Base-by-base conservation (phyloP, 1,140 invertebrate species). In the Lasioglossum albipes region DNA sequence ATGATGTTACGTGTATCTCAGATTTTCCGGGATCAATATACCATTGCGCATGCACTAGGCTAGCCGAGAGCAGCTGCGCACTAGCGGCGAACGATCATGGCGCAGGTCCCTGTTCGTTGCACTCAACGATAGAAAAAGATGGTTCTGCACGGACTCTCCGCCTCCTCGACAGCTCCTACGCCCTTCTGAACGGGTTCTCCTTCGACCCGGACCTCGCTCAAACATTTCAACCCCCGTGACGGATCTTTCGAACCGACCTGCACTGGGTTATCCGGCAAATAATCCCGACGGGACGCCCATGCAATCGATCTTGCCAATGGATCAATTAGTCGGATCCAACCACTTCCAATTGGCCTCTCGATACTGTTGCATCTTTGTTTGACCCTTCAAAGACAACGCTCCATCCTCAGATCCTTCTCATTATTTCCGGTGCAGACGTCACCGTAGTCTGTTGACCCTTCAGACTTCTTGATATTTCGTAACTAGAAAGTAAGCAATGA, bases 11-110 rank as follows among this genome's bases (percentile, higher is more conserved):
- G 84, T 76, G 73, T 66, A 82, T 88, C 84, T 84, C 75, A 54
- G 71, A 87, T 81, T 78, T 22, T 72, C 76, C 83, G 86, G 84
- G 90, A 92, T 92, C 91, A 89, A 92, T 92, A 91, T 81, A 84
- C 81, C 75, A 92, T 87, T 92, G 90, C 90, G 91, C 91, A 85
- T 91, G 90, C 89, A 87, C 89, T 86, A 79, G 79, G 75, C 77
- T 84, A 83, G 20, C 27, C 20, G 52, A 13, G 27, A 41, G 61
- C 77, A 54, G 41, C 52, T 86, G 81, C 85, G 84, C 84, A 59
- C 36, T 75, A 10, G 54, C 67, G 52, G 27, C n/a, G 66, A 12
- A 27, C 5, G 41, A 22, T 54, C 18, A 75, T 18, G 61, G 85
- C 85, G 85, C 85, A 87, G 64, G 68, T 36, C 74, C 77, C 85